These are phyloP conservation scores for Chloebia gouldiae DNA, from an alignment of 2,113 vertebrate species.

Conservation along the genomic window DNA sequence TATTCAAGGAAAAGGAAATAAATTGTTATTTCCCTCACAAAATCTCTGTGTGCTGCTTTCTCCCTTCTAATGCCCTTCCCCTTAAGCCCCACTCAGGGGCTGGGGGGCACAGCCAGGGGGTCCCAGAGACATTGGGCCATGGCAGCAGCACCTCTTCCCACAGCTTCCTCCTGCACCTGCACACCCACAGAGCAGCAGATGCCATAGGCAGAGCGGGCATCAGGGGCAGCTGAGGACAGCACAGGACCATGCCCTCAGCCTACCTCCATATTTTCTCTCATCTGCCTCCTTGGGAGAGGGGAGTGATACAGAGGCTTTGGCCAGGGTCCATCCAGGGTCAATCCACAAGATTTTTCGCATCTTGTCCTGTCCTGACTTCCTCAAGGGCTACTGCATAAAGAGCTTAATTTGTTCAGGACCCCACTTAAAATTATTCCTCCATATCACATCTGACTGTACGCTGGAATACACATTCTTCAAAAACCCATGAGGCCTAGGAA, in stretches of 20 bases:
- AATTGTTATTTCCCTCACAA: no score
- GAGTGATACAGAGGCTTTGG: not conserved
- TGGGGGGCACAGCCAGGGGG: not conserved
- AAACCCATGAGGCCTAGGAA: not conserved
- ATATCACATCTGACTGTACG: not conserved
- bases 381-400: not conserved
- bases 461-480: not conserved
- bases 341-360: not conserved
- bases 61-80: not conserved
- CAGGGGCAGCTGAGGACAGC: not conserved
- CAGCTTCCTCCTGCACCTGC: not conserved
- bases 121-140: not conserved
- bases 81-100: not conserved
- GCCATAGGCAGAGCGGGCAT: not conserved
- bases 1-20: no score
- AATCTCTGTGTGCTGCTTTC: not conserved
- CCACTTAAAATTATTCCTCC: not conserved
- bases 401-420: not conserved
- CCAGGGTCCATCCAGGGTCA: not conserved
- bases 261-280: not conserved
- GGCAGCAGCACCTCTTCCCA: not conserved
- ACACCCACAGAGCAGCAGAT: not conserved
- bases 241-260: not conserved
- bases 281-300: not conserved
- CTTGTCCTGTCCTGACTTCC: not conserved